Evolutionary conservation across 1,140 invertebrate genomes (phyloP).

Genomic region (Ruditapes philippinarum): DNA sequence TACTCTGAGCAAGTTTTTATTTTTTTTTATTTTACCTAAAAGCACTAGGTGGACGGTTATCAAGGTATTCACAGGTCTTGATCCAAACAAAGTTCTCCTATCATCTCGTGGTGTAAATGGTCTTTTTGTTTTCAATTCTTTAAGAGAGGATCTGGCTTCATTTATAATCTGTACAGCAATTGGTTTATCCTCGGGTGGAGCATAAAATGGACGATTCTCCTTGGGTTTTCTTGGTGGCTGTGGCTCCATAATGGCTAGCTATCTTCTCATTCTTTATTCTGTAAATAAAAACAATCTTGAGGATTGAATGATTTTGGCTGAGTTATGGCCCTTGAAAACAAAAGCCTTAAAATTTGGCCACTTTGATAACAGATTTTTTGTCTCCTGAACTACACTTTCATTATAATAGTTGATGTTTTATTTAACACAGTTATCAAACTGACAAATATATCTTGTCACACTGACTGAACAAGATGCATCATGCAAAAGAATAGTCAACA

Average conservation of each 20-base stretch:
- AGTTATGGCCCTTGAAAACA: no score
- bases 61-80: constrained; percentile 85
- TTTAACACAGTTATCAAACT: no score
- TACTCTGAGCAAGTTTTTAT: no score
- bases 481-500: no score
- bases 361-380: no score
- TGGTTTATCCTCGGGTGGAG: constrained; percentile 87
- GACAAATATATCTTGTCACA: no score
- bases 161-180: constrained; percentile 93
- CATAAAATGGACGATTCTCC: constrained; percentile 85
- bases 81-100: constrained; percentile 91
- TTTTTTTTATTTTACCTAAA: constrained; percentile 91
- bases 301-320: no score
- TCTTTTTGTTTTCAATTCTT: constrained; percentile 85
- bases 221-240: constrained; percentile 72
- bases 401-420: no score
- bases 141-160: constrained; percentile 88
- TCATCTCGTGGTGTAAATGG: constrained; percentile 94
- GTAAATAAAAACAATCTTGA: no score
- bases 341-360: no score
- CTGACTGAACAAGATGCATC: no score
- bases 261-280: neutral
- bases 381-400: no score
- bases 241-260: constrained; percentile 55
- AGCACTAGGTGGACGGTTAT: constrained; percentile 91